Evolutionary conservation across 2,888 invertebrate species (phyloP), one percentile per base, ranked within the genome.

Genomic region (Sarcophaga caerulescens): DNA sequence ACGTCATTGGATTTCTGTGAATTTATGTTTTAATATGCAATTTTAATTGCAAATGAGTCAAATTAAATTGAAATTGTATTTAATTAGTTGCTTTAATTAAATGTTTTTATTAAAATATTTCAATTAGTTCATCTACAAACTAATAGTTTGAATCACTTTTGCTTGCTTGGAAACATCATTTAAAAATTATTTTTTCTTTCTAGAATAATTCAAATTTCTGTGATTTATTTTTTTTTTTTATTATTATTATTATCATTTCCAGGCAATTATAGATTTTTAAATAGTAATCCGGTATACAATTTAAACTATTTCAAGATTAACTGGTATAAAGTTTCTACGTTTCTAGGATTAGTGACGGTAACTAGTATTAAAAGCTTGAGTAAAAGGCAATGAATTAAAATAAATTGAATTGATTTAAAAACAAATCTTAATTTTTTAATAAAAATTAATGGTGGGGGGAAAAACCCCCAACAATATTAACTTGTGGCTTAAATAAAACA

Each of bases 31-130:
- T 25, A n/a, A 52, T n/a, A 6, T 59, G 45, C 19, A 59, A n/a
- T 1, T 52, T 12, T 19, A 11, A 35, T 19, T 75, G 8, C 19
- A 52, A 12, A 45, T 79, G 71, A 79, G n/a, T 79, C 63, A 71
- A 44, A 65, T 71, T 65, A 57, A 4, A 19, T 21, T 44, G 65
- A 71, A 71, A 44, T 65, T 11, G 8, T 66, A 66, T 17, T 17
- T 52, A 52, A 52, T 52, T 52, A 52, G 12, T 52, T 52, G 17
- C 17, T 52, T 52, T 52, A 12, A 52, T 35, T 35, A 10, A 35
- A 35, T 8, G 8, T 35, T 25, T 35, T 25, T 25, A 25, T 5
- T 25, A 25, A 25, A 25, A 25, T 25, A 35, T 35, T 35, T 35
- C 35, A 14, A 47, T 0, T 4, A 14, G 11, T 47, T 52, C 14